Base-by-base conservation (phyloP, 2,113 vertebrate species). In the Pungitius pungitius region DNA sequence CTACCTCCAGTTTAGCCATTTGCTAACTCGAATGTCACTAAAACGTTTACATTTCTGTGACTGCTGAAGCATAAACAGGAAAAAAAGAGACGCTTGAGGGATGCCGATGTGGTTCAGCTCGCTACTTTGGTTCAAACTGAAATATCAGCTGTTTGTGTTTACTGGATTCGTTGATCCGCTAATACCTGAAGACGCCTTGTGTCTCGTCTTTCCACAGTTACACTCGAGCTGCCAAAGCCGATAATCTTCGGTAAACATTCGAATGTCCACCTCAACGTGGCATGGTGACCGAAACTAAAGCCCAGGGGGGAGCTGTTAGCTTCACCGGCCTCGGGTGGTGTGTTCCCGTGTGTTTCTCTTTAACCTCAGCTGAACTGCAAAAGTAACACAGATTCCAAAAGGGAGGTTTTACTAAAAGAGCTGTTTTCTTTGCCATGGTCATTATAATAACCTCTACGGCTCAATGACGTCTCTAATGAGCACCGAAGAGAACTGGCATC, bases 391-490 rank as follows among this genome's bases (percentile, higher is more conserved):
- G 69, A 78, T 57, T 83, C 84, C 83, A 88, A 80, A 57, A 66
- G 77, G 62, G 77, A 85, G 83, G 82, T 87, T 85, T 87, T 42
- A 64, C 78, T 73, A 63, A 84, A 76, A 79, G 85, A 59, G 68
- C 63, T 51, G 39, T 80, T 87, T 86, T 88, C 80, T 80, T 75
- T 63, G 81, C 83, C 83, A 82, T 76, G 56, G 83, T 89, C 86
- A 85, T 87, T 85, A 88, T 89, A 89, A 88, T 84, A 88, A 88
- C 75, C 82, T 83, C 85, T 85, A 90, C 85, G 85, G 86, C 88
- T 90, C 78, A 85, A 76, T 80, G 87, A 84, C 56, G 74, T 79
- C 85, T 85, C 80, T 90, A 90, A 90, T 89, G 86, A 91, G 83
- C 76, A 80, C 86, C 79, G 78, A 88, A 82, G 78, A 90, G 88